These are phyloP conservation scores for Poeciliopsis gracilis DNA, from an alignment of 2,797 vertebrate genomes.

Conservation along the genomic window DNA sequence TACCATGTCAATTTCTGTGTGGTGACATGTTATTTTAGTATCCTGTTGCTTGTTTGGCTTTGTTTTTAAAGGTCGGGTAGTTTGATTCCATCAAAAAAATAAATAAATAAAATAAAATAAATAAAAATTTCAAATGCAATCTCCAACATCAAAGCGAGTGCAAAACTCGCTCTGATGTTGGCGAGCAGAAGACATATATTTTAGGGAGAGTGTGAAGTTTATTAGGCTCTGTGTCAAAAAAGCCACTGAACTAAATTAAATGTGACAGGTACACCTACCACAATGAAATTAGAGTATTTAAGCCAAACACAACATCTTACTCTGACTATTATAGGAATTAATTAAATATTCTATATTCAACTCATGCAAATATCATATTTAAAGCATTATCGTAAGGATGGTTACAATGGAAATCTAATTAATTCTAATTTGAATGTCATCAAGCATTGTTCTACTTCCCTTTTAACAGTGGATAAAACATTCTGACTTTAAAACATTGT, in stretches of 20 bases:
- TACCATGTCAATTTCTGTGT: background rate
- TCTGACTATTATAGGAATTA: background rate
- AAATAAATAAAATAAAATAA: background rate
- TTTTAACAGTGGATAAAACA: background rate
- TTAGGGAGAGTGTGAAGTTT: background rate
- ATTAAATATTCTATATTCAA: background rate
- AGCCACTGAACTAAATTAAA: background rate
- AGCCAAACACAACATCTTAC: background rate
- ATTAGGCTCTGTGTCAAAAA: background rate
- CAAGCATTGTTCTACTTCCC: background rate
- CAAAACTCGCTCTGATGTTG: background rate
- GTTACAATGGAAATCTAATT: background rate
- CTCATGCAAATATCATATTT: background rate
- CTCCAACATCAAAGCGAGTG: background rate
- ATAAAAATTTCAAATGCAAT: background rate
- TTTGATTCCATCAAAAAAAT: background rate
- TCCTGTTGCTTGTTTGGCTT: background rate
- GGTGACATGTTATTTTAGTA: background rate
- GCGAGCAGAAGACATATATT: background rate
- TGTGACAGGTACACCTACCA: background rate
- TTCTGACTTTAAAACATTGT: background rate
- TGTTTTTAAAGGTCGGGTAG: background rate
- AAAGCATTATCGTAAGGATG: no score
- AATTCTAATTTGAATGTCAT: background rate
- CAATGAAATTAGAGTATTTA: background rate